These are phyloP conservation scores for Pyxicephalus adspersus DNA, from an alignment of 2,113 vertebrate genomes.

Conservation along the genomic window DNA sequence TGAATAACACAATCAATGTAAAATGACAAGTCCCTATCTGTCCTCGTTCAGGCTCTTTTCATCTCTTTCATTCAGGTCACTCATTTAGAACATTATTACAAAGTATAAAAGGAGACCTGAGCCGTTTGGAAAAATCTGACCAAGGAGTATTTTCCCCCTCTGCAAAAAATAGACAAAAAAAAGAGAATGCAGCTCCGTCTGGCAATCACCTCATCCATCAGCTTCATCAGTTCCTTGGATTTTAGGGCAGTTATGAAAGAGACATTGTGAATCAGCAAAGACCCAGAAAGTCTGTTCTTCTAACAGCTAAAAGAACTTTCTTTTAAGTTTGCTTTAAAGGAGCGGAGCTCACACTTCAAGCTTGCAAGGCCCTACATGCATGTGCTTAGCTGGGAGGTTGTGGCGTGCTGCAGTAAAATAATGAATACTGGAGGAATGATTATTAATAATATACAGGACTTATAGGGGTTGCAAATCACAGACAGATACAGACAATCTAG, in stretches of 20 bases:
- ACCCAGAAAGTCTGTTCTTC: not conserved
- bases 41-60: not conserved
- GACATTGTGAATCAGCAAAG: not conserved
- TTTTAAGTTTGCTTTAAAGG: no score
- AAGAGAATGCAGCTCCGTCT: not conserved
- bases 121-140: not conserved
- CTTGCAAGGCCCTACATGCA: no score
- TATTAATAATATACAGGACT: no score
- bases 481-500: no score
- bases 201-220: slow-evolving; percentile 27
- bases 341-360: no score
- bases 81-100: not conserved
- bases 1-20: not conserved
- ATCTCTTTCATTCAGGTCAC: not conserved
- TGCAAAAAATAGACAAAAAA: slow-evolving; percentile 20
- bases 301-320: no score
- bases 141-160: slow-evolving; percentile 18
- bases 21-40: not conserved
- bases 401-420: no score
- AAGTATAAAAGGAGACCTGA: not conserved
- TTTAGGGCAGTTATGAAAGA: not conserved
- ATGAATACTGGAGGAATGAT: no score
- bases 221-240: not conserved
- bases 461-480: no score
- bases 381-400: no score